These are phyloP conservation scores for Osmerus mordax DNA, from an alignment of 2,113 vertebrate genomes.

Conservation along the genomic window DNA sequence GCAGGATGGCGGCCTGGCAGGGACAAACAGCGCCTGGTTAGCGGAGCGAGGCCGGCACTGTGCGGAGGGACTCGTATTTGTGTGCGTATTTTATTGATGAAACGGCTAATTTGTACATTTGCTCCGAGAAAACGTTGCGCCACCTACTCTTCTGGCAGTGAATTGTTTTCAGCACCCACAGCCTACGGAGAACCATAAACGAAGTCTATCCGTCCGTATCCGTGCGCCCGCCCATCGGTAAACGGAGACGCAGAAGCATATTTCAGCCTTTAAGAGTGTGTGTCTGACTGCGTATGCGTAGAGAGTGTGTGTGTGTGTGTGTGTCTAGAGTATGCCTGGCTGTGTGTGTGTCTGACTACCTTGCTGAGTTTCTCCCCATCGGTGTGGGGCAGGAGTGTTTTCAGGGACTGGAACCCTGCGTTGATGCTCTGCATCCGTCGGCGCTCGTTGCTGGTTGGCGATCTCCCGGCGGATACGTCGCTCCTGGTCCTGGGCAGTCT, in stretches of 20 bases:
- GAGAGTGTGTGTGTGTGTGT: not conserved
- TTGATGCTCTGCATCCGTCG: constrained; percentile 99
- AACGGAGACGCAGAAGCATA: too few relatives aligned
- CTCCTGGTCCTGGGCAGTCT: constrained; percentile 97
- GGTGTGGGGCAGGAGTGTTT: constrained; percentile 96
- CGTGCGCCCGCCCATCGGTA: too few relatives aligned
- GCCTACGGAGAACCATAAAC: too few relatives aligned
- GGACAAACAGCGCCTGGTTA: not conserved
- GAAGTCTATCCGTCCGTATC: too few relatives aligned
- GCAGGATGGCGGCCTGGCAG: constrained; percentile 90
- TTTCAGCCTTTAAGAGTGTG: too few relatives aligned
- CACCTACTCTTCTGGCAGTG: too few relatives aligned
- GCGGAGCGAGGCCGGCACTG: not conserved
- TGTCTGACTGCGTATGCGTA: not conserved
- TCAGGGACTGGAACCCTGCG: constrained; percentile 96
- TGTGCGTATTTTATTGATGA: too few relatives aligned
- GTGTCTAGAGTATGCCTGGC: not conserved
- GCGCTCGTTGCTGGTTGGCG: constrained; percentile 94
- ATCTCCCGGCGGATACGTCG: constrained; percentile 95
- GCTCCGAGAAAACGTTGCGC: too few relatives aligned
- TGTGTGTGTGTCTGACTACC: constrained; percentile 56
- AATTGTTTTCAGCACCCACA: too few relatives aligned
- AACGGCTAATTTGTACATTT: not conserved
- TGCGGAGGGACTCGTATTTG: too few relatives aligned
- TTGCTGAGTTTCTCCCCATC: constrained; percentile 96